Percentiles rank a stretch among this genome's conserved stretches.
phyloP scores from a whole-genome alignment of 2,888 invertebrate species.

The Aporophyla nigra region DNA sequence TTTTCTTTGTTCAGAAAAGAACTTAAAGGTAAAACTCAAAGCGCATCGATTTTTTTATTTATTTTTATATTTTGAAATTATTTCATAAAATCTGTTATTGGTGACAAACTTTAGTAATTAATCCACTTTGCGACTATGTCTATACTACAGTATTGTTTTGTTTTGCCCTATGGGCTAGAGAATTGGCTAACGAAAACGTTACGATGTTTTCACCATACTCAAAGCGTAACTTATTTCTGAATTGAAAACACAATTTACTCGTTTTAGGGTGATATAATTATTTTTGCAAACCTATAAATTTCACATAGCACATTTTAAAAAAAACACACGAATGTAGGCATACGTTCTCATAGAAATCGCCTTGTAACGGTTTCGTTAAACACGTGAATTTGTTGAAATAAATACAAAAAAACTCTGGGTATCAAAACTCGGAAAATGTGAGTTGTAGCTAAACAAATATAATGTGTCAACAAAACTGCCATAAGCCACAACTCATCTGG shows the following conservation, averaged over 20 bases:
- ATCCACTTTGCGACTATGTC: background rate
- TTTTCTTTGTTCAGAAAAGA: conserved; percentile 74
- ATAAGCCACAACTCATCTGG: background rate
- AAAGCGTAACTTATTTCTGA: background rate
- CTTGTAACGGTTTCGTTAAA: background rate
- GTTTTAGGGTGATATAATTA: background rate
- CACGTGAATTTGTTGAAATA: background rate
- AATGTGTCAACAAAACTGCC: background rate
- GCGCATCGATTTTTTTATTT: conserved; percentile 73
- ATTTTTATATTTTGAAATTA: conserved; percentile 37
- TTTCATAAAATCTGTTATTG: background rate
- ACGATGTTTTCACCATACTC: conserved; percentile 17
- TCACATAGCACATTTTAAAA: background rate
- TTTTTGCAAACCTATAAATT: background rate
- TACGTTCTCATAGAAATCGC: background rate
- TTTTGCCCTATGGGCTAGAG: background rate
- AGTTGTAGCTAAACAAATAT: too few relatives aligned
- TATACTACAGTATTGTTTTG: background rate
- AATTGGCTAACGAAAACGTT: background rate
- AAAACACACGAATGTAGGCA: background rate
- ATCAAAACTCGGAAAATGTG: background rate
- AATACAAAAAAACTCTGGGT: background rate
- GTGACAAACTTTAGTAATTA: background rate
- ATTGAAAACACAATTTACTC: background rate
- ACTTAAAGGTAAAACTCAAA: conserved; percentile 69